Evolutionary conservation across 2,113 vertebrate genomes (phyloP).

Genomic region (Lates calcarifer): DNA sequence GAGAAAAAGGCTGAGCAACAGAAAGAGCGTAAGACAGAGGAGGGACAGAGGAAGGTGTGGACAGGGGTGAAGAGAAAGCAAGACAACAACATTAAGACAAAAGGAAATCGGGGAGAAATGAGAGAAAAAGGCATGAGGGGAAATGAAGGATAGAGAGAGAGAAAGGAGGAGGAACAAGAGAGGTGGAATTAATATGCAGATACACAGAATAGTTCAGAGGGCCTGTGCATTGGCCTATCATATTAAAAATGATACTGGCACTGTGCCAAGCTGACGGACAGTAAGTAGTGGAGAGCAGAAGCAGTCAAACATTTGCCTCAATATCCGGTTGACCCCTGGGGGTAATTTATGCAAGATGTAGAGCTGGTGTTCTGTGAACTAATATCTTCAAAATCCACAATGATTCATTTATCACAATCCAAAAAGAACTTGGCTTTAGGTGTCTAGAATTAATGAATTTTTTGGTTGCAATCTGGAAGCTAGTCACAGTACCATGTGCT

Average conservation of each 20-base stretch:
- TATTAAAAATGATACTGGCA: constrained; percentile 67
- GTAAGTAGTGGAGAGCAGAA: constrained; percentile 38
- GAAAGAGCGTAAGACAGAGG: background rate
- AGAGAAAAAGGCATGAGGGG: constrained; percentile 36
- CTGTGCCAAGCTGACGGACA: constrained; percentile 53
- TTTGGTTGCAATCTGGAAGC: constrained; percentile 66
- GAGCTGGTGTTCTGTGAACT: constrained; percentile 54
- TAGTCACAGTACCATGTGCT: constrained; percentile 61
- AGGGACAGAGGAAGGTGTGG: constrained; percentile 43
- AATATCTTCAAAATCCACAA: constrained; percentile 77
- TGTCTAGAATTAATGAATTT: constrained; percentile 69
- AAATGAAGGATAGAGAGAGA: constrained; percentile 32
- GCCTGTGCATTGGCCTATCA: constrained; percentile 39
- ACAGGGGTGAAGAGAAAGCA: constrained; percentile 37
- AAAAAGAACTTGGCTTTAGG: constrained; percentile 71
- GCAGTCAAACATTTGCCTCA: constrained; percentile 69
- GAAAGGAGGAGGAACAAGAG: constrained; percentile 18
- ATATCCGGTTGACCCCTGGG: constrained; percentile 72
- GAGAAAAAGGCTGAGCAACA: constrained; percentile 3
- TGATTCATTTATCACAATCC: constrained; percentile 76
- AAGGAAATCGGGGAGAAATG: constrained; percentile 29
- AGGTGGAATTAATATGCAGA: constrained; percentile 39
- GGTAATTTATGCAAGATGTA: constrained; percentile 75
- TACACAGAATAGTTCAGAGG: constrained; percentile 32
- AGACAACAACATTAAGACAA: constrained; percentile 56